phyloP scores from a whole-genome alignment of 2,113 vertebrate species.

The Paratilapia polleni region DNA sequence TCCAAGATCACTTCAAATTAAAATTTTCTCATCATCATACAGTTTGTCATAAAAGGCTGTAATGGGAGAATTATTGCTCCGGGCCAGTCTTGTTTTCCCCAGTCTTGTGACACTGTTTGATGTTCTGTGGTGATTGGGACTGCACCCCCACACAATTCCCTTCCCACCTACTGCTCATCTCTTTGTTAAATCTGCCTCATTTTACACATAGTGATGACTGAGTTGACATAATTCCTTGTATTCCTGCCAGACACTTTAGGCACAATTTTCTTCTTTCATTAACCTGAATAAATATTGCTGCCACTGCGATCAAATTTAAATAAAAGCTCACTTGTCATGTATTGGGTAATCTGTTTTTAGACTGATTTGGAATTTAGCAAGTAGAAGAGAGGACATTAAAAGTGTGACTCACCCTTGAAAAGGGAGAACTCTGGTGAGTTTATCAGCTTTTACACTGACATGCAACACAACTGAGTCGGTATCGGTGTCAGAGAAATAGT shows the following conservation, averaged over 20 bases:
- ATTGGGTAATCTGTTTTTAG: neutral
- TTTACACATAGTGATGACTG: slow-evolving; percentile 16
- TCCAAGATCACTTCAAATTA: slow-evolving; percentile 42
- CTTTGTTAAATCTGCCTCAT: slow-evolving; percentile 21
- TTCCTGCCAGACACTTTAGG: neutral
- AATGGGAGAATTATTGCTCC: slow-evolving; percentile 56
- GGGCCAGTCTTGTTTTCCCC: slow-evolving; percentile 47
- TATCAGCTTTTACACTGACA: neutral
- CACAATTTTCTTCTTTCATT: slow-evolving; percentile 26
- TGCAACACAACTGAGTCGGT: neutral
- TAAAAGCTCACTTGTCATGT: slow-evolving; percentile 9
- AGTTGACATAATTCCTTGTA: slow-evolving; percentile 3
- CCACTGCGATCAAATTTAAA: slow-evolving; percentile 3
- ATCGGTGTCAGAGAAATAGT: neutral
- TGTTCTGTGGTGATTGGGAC: slow-evolving; percentile 5
- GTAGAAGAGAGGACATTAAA: neutral
- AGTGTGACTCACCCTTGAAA: neutral
- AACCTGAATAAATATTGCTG: slow-evolving; percentile 30
- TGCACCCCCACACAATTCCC: neutral
- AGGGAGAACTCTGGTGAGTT: neutral
- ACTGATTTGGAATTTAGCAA: neutral
- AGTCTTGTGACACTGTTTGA: slow-evolving; percentile 7
- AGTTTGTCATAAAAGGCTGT: slow-evolving; percentile 46
- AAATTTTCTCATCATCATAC: slow-evolving; percentile 36
- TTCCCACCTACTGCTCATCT: slow-evolving; percentile 7